These are phyloP conservation scores for Eristalinus sepulchralis DNA, from an alignment of 2,888 invertebrate genomes.

Conservation along the genomic window DNA sequence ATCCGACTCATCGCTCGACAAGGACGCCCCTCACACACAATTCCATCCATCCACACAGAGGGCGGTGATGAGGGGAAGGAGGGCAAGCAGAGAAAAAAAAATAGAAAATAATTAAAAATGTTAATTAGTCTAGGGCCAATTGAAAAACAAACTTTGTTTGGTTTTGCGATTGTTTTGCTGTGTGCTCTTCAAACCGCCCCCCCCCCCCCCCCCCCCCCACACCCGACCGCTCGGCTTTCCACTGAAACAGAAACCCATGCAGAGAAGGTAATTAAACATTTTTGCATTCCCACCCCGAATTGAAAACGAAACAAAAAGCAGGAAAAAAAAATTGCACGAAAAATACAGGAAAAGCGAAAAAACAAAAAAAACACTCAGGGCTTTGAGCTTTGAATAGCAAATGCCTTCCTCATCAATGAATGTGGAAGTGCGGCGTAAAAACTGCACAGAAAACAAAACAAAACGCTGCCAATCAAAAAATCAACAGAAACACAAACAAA, in stretches of 20 bases:
- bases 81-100: background rate
- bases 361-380: conserved; percentile 29
- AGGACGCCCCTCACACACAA: conserved; percentile 21
- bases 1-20: conserved; percentile 49
- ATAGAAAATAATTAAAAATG: conserved; percentile 61
- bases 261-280: conserved; percentile 53
- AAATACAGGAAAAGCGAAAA: background rate
- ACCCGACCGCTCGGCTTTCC: background rate
- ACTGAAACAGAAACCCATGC: conserved; percentile 12
- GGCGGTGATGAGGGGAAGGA: background rate
- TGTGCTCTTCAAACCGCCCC: background rate
- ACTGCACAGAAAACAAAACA: background rate
- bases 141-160: conserved; percentile 57
- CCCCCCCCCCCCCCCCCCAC: background rate
- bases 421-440: conserved; percentile 13
- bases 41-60: background rate
- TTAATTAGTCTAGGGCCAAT: conserved; percentile 60
- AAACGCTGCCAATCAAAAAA: background rate
- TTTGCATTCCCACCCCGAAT: conserved; percentile 28
- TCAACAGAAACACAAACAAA: conserved; percentile 4
- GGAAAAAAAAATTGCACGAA: background rate
- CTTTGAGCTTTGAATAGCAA: conserved; percentile 50
- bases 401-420: conserved; percentile 42
- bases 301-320: background rate
- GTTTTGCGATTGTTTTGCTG: conserved; percentile 26